Evolutionary conservation across 1,140 invertebrate genomes (phyloP).

Genomic region (Heliconius eleuchia): DNA sequence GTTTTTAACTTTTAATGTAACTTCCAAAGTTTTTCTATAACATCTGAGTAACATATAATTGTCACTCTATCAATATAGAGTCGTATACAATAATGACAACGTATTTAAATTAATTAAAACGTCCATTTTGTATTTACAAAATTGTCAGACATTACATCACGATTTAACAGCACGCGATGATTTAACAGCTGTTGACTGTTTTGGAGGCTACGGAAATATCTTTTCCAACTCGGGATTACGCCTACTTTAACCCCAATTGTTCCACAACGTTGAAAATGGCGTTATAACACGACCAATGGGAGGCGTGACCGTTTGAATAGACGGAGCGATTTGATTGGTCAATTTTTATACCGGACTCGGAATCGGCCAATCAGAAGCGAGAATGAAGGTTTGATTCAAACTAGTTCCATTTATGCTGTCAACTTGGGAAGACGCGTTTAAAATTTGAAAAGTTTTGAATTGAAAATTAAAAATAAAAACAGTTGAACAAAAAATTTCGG

Average conservation of each 20-base stretch:
- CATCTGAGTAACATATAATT: not conserved
- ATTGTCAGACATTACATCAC: conserved; percentile 15
- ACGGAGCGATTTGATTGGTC: conserved; percentile 51
- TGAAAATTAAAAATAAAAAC: conserved; percentile 1
- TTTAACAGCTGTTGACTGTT: conserved; percentile 50
- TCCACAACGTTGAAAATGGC: conserved; percentile 75
- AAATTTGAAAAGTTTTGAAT: conserved; percentile 24
- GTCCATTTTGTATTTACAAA: conserved; percentile 1
- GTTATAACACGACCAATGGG: conserved; percentile 63
- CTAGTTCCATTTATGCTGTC: conserved; percentile 73
- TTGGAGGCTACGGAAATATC: conserved; percentile 58
- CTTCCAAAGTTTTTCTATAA: not conserved
- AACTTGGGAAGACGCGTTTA: conserved; percentile 50
- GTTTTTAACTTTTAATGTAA: not conserved
- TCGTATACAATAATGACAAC: not conserved
- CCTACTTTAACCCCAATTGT: conserved; percentile 74
- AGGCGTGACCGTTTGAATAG: conserved; percentile 61
- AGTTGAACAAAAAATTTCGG: not conserved
- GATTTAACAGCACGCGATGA: conserved; percentile 21
- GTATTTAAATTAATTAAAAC: conserved; percentile 11
- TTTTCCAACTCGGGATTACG: conserved; percentile 58
- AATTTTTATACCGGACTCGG: conserved; percentile 43
- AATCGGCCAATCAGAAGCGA: conserved; percentile 59
- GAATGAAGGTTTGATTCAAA: conserved; percentile 67
- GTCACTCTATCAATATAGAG: not conserved